Base-by-base conservation (phyloP, 2,797 vertebrate species). In the Atherinosoma microstoma region DNA sequence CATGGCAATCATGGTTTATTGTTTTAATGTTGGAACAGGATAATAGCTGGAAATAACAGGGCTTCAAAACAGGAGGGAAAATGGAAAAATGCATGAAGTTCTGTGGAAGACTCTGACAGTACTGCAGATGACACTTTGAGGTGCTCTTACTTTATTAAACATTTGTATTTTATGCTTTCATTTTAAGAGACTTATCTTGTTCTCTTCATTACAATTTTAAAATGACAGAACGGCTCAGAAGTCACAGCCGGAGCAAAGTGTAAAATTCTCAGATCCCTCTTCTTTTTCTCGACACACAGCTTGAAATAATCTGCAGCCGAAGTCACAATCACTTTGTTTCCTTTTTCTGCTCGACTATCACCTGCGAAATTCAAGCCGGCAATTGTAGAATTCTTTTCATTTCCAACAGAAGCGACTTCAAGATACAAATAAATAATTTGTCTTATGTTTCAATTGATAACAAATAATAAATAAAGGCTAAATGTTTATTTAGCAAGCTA, bases 1-100 rank as follows among this genome's bases (percentile, higher is more conserved):
- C 9, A 13, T 58, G 29, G 40, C 49, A 66, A 71, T 34, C 12
- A 18, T 64, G 29, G 40, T 64, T 82, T 45, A 76, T 64, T 47
- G 45, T 47, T 47, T 47, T 20, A n/a, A 8, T 60, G 68, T 61
- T 70, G 34, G 15, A 13, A 38, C 47, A 58, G 34, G 71, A 1
- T 40, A 61, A 75, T 49, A 35, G 42, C 29, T 47, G 27, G 38
- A 67, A 16, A 54, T 0, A 51, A 64, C 40, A 42, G 29, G n/a
- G 40, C 18, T 51, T 32, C 12, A 64, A 53, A 42, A 67, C 53
- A 67, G 58, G 38, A n/a, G 63, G 29, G 54, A 1, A 64, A 60
- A n/a, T 15, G 3, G 3, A 64, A 64, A 74, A 62, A 22, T 60
- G 3, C 57, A 27, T 32, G 12, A 56, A 47, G 12, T 16, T 24